Evolutionary conservation across 1,140 invertebrate species (phyloP).

Genomic region (Papilio dardanus): DNA sequence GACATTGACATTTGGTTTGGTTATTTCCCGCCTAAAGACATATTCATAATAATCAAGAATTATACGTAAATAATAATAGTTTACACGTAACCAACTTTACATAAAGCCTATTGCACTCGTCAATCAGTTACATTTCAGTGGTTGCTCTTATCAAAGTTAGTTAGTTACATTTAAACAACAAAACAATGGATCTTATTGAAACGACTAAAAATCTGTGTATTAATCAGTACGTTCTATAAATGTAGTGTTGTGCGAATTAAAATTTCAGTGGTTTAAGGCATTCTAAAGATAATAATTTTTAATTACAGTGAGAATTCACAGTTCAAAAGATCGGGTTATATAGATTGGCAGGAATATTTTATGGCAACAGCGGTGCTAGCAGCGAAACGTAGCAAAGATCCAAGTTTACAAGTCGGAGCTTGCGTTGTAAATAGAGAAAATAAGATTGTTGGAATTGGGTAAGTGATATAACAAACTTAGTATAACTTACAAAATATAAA

Average conservation of each 20-base stretch:
- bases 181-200: conserved; percentile 10
- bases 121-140: background rate
- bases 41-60: background rate
- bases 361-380: conserved; percentile 93
- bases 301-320: conserved; percentile 39
- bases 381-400: conserved; percentile 97
- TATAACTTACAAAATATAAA: too few species aligned
- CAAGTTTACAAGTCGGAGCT: conserved; percentile 94
- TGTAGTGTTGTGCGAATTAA: background rate
- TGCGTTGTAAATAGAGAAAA: conserved; percentile 95
- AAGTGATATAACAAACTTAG: conserved; percentile 40
- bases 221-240: conserved; percentile 20
- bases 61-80: background rate
- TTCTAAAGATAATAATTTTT: conserved; percentile 7
- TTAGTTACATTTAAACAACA: background rate
- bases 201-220: background rate
- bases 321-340: conserved; percentile 64
- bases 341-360: conserved; percentile 94
- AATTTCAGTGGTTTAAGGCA: background rate
- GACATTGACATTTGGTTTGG: background rate
- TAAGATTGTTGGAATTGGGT: conserved; percentile 95
- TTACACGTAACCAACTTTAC: too few species aligned
- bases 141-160: background rate
- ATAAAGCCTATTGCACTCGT: background rate
- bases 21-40: background rate